Evolutionary conservation across 2,797 vertebrate species (phyloP), one percentile per base, ranked within the genome.

Genomic region (Propithecus deckenii): DNA sequence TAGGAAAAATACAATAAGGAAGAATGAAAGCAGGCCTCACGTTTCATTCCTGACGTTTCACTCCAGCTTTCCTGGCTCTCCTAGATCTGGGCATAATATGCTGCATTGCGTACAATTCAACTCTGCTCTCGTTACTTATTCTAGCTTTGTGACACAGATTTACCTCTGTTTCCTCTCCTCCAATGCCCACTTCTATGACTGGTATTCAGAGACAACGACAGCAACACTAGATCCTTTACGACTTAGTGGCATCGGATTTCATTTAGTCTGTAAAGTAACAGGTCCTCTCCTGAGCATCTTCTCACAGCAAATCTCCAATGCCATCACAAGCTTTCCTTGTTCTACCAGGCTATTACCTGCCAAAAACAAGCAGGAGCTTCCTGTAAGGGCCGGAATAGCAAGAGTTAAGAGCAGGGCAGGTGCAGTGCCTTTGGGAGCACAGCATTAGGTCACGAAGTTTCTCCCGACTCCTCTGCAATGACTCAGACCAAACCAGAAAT

Each of bases 211-310:
- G 76, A 20, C 61, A 48, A 89, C 4, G n/a, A 89, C 96, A 94
- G 92, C 72, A n/a, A 67, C 50, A 89, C 92, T 89, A 95, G 96
- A 95, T 93, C 96, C 98, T 98, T 91, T 96, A 96, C 88, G 97
- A 92, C 72, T 95, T 81, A 94, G 97, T 92, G 86, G 84, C 87
- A 71, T 95, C 86, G 35, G 94, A 88, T 97, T 97, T 79, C 46
- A 28, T 91, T 50, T 57, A 38, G 32, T 76, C 50, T 22, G n/a
- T 71, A 78, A 4, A 4, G 86, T 23, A 81, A 15, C 43, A 63
- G 67, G 38, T 78, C 67, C 17, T 71, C 94, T 74, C 94, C 41
- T 12, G 25, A 52, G 48, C 80, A 86, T 89, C 61, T 28, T 96
- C 92, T 76, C 48, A 8, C 32, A 43, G 38, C 57, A 0, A 32